Base-by-base conservation (phyloP, 2,797 vertebrate genomes). In the Danio kyathit region DNA sequence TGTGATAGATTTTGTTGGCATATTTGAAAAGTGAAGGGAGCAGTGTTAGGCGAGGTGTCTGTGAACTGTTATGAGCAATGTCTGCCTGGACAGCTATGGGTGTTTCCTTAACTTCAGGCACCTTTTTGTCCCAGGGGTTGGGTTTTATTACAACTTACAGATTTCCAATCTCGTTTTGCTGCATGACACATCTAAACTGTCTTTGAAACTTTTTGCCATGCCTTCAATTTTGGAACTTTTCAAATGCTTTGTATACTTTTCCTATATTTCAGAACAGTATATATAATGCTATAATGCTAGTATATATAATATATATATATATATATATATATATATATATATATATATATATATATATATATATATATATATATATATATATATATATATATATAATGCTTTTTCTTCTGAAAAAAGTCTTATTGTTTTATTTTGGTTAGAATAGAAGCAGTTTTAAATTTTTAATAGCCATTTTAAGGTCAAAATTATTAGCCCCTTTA, bases 21-120 rank as follows among this genome's bases (percentile, higher is more conserved):
- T 49, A 59, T 46, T 78, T 65, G 60, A 76, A 82, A 82, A 73
- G 81, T 61, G 75, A 83, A 74, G 69, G 43, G 41, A 64, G 75
- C 51, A 48, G 21, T 48, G 52, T 10, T 17, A 48, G 16, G 9
- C 46, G 52, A 69, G 52, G 21, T 38, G 5, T 38, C 51, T 56
- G 10, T 49, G 49, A 66, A 44, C 56, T 46, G 70, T 72, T 57
- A 43, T 44, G 41, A 74, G 8, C 9, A 29, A 46, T 48, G 43
- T 48, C 56, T 48, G 46, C 13, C 41, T 46, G 14, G 29, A 70
- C 29, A 72, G 21, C 16, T 72, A 41, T 1, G 4, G n/a, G 38
- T 72, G 69, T 43, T 72, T 56, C 11, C 38, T 41, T 38, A 72
- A 72, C 38, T 43, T 72, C 7, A 13, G n/a, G 40, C 40, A 70